Percentiles rank a stretch among this genome's conserved stretches.
Conservation (phyloP, 2,797 vertebrate genomes). For the Dryobates pubescens region DNA sequence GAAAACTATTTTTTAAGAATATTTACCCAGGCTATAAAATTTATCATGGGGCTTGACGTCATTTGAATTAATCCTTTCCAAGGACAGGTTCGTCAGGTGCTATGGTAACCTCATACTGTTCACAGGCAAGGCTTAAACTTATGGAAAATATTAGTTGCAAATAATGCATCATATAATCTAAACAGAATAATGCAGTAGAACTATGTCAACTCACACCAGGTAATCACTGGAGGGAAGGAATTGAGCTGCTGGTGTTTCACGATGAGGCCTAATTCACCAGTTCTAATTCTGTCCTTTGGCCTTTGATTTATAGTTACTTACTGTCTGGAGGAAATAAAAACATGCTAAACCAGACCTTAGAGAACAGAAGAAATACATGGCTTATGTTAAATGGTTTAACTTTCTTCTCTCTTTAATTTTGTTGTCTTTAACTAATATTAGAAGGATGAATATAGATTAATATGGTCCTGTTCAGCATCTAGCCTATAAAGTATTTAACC, state of each 20-base stretch:
- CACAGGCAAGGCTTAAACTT: not conserved
- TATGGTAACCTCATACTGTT: not conserved
- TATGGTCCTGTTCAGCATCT: not conserved
- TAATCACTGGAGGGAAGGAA: not conserved
- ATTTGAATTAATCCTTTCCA: not conserved
- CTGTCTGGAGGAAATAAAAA: not conserved
- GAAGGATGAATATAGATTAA: too few species aligned
- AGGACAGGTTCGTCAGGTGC: fast-evolving
- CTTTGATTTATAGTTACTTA: not conserved
- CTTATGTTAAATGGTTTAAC: not conserved
- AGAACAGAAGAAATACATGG: not conserved
- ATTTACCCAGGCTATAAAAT: not conserved
- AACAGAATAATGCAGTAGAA: not conserved
- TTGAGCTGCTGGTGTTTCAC: not conserved
- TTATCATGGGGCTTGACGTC: not conserved
- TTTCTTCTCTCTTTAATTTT: not conserved
- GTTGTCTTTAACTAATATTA: not conserved
- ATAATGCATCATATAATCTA: not conserved
- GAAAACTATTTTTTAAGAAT: not conserved
- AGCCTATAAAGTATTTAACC: not conserved
- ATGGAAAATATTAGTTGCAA: not conserved
- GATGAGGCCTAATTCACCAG: not conserved
- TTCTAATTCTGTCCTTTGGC: not conserved
- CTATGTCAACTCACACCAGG: not conserved
- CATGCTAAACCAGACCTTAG: not conserved